Percentiles rank a stretch among this genome's conserved stretches.
phyloP scores from a whole-genome alignment of 2,797 vertebrate species.

The Sebastes taczanowskii region DNA sequence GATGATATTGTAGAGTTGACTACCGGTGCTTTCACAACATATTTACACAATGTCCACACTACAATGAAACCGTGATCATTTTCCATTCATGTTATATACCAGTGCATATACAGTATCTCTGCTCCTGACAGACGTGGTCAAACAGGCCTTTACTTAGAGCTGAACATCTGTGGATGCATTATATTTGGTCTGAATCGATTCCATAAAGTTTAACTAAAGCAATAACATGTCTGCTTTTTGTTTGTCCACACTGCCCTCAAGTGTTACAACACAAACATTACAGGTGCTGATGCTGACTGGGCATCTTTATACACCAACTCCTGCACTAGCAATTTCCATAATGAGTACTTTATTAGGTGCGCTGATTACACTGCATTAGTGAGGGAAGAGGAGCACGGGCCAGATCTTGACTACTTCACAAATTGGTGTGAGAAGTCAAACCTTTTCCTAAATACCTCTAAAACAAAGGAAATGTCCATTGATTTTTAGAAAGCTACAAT shows the following conservation, averaged over 20 bases:
- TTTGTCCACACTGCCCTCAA: constrained; percentile 3
- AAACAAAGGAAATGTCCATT: too few relatives aligned
- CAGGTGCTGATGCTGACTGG: not conserved
- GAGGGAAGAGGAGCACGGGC: not conserved
- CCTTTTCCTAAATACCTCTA: too few relatives aligned
- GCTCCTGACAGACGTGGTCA: not conserved
- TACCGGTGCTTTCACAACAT: too few relatives aligned
- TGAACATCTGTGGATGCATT: not conserved
- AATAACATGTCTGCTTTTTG: not conserved
- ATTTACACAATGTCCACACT: not conserved
- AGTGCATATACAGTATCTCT: not conserved
- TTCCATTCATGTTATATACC: not conserved
- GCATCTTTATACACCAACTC: not conserved
- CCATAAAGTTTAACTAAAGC: not conserved
- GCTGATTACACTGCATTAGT: not conserved
- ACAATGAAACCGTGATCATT: not conserved
- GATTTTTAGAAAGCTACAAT: too few relatives aligned
- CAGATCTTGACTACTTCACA: not conserved
- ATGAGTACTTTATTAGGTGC: not conserved
- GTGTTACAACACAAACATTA: not conserved
- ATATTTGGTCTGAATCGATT: not conserved
- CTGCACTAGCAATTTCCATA: not conserved
- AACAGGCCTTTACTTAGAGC: not conserved
- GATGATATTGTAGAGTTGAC: too few relatives aligned
- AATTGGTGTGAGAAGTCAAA: too few relatives aligned